Conservation (phyloP, 92 coral and sea anemone genomes). For the Zoanthus sociatus region DNA sequence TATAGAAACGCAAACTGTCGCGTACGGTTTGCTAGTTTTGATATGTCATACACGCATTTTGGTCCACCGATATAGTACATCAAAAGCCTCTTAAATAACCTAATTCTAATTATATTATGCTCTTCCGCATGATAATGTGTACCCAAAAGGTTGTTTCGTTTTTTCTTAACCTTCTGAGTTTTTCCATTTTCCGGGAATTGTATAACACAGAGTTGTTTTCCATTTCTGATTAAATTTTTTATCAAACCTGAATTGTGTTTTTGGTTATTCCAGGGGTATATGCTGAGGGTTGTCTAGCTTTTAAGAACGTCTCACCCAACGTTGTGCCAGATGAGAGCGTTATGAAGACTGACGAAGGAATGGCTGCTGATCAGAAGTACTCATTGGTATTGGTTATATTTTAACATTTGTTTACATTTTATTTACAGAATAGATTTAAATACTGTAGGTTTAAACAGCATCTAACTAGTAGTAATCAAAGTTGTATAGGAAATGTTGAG, state of each 20-base stretch:
- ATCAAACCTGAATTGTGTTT: constrained; percentile 37
- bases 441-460: too few species aligned
- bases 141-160: constrained; percentile 82
- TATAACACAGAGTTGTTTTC: constrained; percentile 84
- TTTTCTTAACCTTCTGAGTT: constrained; percentile 48
- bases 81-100: too few species aligned
- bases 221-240: constrained; percentile 69
- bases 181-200: constrained; percentile 47
- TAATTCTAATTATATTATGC: neutral
- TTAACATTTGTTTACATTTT: too few species aligned
- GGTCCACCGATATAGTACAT: too few species aligned
- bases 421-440: too few species aligned
- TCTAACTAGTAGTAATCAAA: too few species aligned
- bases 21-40: neutral
- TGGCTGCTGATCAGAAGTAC: constrained; percentile 92
- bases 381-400: constrained; percentile 63
- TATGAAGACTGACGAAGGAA: constrained; percentile 98
- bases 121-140: neutral
- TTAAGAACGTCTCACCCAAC: constrained; percentile 88
- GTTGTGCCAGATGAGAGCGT: constrained; percentile 96
- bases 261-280: constrained; percentile 68
- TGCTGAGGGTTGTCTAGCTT: constrained; percentile 93
- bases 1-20: too few species aligned
- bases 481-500: too few species aligned
- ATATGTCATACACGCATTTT: too few species aligned